phyloP scores from a whole-genome alignment of 2,797 vertebrate species.

The Stomatorhinus walkeri region DNA sequence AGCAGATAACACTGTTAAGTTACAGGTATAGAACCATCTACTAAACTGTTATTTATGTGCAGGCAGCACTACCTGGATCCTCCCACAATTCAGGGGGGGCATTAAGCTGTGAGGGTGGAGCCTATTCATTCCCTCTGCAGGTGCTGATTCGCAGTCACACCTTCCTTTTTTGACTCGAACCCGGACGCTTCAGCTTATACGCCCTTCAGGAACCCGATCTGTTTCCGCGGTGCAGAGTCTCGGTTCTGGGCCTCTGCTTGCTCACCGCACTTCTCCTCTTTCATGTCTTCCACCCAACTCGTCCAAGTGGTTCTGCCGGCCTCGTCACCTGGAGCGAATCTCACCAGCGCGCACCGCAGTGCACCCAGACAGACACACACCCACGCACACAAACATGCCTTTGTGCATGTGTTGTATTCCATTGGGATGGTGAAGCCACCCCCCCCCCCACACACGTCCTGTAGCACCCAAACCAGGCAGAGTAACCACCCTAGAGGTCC shows the following conservation, averaged over 20 bases:
- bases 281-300: not conserved
- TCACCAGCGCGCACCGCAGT: not conserved
- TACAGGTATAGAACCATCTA: not conserved
- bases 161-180: not conserved
- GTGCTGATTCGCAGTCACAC: not conserved
- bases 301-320: not conserved
- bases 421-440: not conserved
- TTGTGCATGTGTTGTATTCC: not conserved
- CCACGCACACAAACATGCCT: not conserved
- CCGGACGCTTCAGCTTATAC: not conserved
- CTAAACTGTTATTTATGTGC: not conserved
- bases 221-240: not conserved
- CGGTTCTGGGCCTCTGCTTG: not conserved
- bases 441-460: not conserved
- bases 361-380: not conserved
- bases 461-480: not conserved
- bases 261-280: not conserved
- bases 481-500: not conserved
- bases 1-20: not conserved
- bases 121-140: not conserved
- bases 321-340: not conserved
- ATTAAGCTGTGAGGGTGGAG: not conserved
- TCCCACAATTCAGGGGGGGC: not conserved
- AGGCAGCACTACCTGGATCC: not conserved
- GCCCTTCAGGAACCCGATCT: not conserved